Percentiles rank a stretch among this genome's conserved stretches.
Evolutionary conservation across 2,888 invertebrate genomes (phyloP).

Genomic region (Gryllus longicercus): DNA sequence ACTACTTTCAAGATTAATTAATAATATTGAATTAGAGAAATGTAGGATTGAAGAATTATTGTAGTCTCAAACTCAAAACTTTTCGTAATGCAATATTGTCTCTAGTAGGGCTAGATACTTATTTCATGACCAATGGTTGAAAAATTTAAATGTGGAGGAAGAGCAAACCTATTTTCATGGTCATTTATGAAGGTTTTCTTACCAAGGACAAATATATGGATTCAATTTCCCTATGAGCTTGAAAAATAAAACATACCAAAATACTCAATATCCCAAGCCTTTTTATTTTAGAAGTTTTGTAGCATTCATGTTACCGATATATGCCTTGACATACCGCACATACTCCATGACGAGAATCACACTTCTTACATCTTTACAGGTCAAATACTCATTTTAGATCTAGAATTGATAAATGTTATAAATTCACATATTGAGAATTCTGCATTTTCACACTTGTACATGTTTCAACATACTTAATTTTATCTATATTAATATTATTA

Average conservation of each 20-base stretch:
- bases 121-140: too few species aligned
- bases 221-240: too few species aligned
- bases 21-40: too few species aligned
- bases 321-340: not conserved
- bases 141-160: too few species aligned
- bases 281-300: slow-evolving; percentile 17
- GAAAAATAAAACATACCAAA: not conserved
- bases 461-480: slow-evolving; percentile 1
- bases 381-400: slow-evolving; percentile 2
- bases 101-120: too few species aligned
- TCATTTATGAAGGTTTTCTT: too few species aligned
- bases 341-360: slow-evolving; percentile 6
- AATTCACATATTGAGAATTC: slow-evolving; percentile 10
- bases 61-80: too few species aligned
- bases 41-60: too few species aligned
- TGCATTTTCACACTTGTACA: slow-evolving; percentile 11
- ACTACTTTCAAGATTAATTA: too few species aligned
- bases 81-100: too few species aligned
- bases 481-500: not conserved
- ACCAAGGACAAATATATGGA: too few species aligned
- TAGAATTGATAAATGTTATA: slow-evolving; percentile 17
- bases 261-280: slow-evolving; percentile 11
- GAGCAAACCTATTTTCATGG: too few species aligned
- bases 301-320: not conserved
- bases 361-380: not conserved